A percentile compares a stretch with the other conserved stretches of the same genome.
Evolutionary conservation across 2,113 vertebrate species (phyloP).

Genomic region (Penelope pileata): DNA sequence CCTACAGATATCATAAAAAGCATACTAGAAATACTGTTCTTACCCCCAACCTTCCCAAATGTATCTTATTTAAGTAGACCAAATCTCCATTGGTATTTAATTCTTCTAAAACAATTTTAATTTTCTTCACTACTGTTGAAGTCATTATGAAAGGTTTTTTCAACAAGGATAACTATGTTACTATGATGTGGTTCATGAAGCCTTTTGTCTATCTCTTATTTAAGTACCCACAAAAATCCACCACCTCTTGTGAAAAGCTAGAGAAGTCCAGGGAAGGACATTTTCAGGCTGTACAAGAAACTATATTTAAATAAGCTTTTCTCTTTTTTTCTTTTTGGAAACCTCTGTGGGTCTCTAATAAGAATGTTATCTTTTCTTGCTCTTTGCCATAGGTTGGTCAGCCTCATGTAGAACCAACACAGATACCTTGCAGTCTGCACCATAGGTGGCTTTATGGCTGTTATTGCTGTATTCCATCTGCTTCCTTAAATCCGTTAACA

Average conservation of each 20-base stretch:
- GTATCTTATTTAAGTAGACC: not conserved
- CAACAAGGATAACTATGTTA: not conserved
- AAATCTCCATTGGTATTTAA: not conserved
- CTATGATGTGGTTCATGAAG: not conserved
- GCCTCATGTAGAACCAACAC: not conserved
- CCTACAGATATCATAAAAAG: not conserved
- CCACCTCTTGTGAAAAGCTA: not conserved
- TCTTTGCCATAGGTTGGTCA: accelerated
- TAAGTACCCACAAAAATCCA: not conserved
- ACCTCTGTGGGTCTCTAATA: not conserved
- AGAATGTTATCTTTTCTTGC: not conserved
- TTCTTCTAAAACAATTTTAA: not conserved
- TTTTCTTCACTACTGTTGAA: not conserved
- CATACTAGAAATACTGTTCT: not conserved
- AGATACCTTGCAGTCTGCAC: not conserved
- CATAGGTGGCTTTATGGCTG: not conserved
- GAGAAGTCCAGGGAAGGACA: not conserved
- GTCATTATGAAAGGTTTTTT: not conserved
- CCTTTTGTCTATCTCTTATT: not conserved
- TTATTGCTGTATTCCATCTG: not conserved
- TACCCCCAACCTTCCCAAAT: not conserved
- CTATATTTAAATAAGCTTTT: accelerated
- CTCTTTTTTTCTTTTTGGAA: not conserved
- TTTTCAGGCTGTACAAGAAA: not conserved
- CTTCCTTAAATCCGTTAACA: not conserved